Evolutionary conservation across 30 jellyfish, hydroid and myxozoan genomes (phyloP), one percentile per base, ranked within the genome.

Genomic region (Turritopsis rubra): DNA sequence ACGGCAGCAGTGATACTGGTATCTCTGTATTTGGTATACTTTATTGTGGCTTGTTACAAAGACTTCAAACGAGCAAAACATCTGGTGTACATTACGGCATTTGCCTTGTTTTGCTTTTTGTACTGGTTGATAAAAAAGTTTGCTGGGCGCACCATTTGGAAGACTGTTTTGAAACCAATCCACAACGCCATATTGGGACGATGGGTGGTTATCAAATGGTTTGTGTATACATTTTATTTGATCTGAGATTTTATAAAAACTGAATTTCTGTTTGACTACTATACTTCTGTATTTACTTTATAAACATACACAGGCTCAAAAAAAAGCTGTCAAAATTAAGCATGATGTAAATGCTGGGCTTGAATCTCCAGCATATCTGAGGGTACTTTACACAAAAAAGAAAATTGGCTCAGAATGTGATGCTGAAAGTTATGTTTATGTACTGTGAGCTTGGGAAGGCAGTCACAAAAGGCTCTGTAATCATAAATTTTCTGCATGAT

Each of bases 41-140:
- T 92, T 21, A 19, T 83, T 29, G 85, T 83, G 53, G 98, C 98
- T 0, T 80, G 89, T 53, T 26, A 66, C 20, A 66, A 68, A 54
- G 86, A 87, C 71, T 87, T 85, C 77, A 73, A 87, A 27, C 82
- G 92, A 79, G 96, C 98, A 7, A 75, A 74, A 1, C 95, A 92
- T 24, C 82, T 92, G 79, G 83, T 92, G 41, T 89, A 87, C 18
- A 82, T 92, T 19, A 78, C 98, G 1, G 75, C 81, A 77, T 87
- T 92, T 78, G 98, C 88, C 18, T 27, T 88, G 81, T 92, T 87
- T 82, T 92, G 98, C 29, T 66, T 92, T 60, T 72, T 84, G 28
- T 92, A 92, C 79, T 87, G 96, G 96, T 54, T 88, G 81, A 84
- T 92, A 20, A 92, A 85, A 84, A 92, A 84, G 77, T 76, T 79